Evolutionary conservation across 1,140 invertebrate genomes (phyloP).

Genomic region (Panonychus citri): DNA sequence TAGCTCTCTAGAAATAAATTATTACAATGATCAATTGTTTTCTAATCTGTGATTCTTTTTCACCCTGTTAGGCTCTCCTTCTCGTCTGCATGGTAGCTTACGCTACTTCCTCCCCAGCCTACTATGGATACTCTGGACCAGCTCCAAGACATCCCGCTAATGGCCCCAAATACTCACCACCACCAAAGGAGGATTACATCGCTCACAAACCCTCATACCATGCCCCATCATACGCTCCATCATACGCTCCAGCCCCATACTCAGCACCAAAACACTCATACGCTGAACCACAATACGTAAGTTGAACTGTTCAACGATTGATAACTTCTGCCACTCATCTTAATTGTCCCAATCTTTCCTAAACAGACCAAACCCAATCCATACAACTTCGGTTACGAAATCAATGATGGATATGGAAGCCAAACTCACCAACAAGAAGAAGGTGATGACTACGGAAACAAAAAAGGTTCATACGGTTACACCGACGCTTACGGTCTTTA

Average conservation of each 20-base stretch:
- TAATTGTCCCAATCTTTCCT: background rate
- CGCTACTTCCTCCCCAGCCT: background rate
- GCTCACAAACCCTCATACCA: too few species aligned
- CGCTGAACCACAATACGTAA: background rate
- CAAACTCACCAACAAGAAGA: constrained; percentile 12
- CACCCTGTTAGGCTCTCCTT: too few species aligned
- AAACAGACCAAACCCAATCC: constrained; percentile 4
- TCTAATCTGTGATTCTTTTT: background rate
- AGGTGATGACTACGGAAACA: constrained; percentile 14
- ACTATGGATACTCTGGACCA: background rate
- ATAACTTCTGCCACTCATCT: background rate
- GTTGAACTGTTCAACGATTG: background rate
- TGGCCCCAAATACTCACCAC: too few species aligned
- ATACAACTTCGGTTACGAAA: constrained; percentile 14
- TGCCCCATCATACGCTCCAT: background rate
- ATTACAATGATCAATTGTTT: background rate
- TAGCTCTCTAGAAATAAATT: too few species aligned
- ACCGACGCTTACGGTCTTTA: constrained; percentile 16
- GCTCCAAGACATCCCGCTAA: too few species aligned
- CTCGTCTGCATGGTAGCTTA: background rate
- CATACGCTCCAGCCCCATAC: background rate
- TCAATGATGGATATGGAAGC: constrained; percentile 13
- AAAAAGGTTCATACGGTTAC: constrained; percentile 17
- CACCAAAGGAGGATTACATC: too few species aligned
- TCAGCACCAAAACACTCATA: too few species aligned